Conservation (phyloP, 1,140 invertebrate species). For the Bombus soroeensis region DNA sequence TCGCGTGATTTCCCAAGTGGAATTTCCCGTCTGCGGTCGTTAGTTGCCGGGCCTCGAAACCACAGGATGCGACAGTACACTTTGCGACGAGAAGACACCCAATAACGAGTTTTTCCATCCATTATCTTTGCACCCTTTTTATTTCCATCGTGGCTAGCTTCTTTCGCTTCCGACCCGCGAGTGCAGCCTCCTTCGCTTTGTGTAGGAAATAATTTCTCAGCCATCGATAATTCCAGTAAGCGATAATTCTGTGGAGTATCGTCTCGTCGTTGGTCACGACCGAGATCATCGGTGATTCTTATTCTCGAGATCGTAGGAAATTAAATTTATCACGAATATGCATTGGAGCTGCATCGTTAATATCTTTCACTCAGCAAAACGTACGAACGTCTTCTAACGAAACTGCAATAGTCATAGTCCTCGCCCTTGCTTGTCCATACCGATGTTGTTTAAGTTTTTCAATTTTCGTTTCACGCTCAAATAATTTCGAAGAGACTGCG, state of each 20-base stretch:
- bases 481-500: background rate
- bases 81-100: conserved; percentile 44
- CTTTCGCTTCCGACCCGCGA: background rate
- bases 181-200: background rate
- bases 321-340: background rate
- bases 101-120: conserved; percentile 64
- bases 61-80: conserved; percentile 13
- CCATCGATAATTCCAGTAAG: background rate
- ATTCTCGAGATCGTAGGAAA: background rate
- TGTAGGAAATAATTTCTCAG: background rate
- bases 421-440: background rate
- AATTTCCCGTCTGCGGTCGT: conserved; percentile 42
- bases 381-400: background rate
- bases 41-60: conserved; percentile 31
- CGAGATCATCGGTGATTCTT: background rate
- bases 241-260: too few species aligned
- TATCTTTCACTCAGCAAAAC: background rate
- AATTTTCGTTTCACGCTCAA: background rate
- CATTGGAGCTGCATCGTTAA: background rate
- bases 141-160: background rate
- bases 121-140: conserved; percentile 30
- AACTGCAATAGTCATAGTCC: background rate
- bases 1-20: conserved; percentile 65
- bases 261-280: background rate
- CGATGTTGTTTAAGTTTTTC: background rate